Conservation (phyloP, 2,797 vertebrate species). For the Sternarchorhynchus goeldii region DNA sequence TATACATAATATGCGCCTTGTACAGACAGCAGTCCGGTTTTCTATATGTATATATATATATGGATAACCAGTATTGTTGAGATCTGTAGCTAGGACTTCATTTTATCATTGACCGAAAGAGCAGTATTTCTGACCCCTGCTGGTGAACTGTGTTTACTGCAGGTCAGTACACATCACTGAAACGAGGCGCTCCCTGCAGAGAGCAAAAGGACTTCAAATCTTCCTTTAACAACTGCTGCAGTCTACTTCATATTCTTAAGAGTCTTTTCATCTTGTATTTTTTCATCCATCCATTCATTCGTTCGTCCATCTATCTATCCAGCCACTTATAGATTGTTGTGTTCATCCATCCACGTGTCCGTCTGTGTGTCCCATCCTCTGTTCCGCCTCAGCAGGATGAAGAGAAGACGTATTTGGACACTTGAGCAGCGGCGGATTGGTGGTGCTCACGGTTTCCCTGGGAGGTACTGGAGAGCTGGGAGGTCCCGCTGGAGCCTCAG, state of each 20-base stretch:
- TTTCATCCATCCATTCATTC: not conserved
- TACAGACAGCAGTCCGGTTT: no score
- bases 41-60: not conserved
- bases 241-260: not conserved
- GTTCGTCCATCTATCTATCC: no score
- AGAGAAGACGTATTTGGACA: constrained; percentile 91
- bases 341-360: not conserved
- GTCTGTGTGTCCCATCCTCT: not conserved
- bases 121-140: constrained; percentile 38
- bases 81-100: not conserved
- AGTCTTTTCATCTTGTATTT: not conserved
- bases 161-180: not conserved
- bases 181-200: not conserved
- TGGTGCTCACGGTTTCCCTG: constrained; percentile 83
- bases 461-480: constrained; percentile 88
- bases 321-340: no score
- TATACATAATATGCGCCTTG: no score
- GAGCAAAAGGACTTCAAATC: not conserved
- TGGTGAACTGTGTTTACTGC: constrained; percentile 31
- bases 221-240: not conserved
- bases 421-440: constrained; percentile 87
- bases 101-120: not conserved
- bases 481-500: constrained; percentile 75
- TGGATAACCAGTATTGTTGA: not conserved
- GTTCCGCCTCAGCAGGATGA: constrained; percentile 81